Base-by-base conservation (phyloP, 2,888 invertebrate genomes). In the Melanostoma scalare region DNA sequence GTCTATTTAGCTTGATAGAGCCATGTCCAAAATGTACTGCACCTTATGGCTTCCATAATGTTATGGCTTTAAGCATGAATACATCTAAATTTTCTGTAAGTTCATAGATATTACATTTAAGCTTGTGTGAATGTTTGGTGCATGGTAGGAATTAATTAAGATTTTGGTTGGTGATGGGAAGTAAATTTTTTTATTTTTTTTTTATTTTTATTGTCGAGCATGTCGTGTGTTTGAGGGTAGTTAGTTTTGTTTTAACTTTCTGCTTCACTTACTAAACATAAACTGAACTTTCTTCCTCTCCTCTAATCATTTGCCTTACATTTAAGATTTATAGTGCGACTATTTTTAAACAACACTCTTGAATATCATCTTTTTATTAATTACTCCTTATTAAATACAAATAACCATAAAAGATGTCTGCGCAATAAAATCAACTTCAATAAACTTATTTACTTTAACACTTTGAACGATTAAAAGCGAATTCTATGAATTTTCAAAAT, bases 1-100 rank as follows among this genome's bases (percentile, higher is more conserved):
- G 79, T 87, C 86, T 63, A 85, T 87, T 85, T 89, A 96, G 95
- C 92, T 93, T 96, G 90, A 90, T 91, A 87, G 93, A 94, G 89
- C 96, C 96, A 85, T 96, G 95, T 88, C 89, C 92, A 63, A 94
- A 94, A 84, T 99, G 99, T 93, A 98, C 96, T 85, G 96, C 97
- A 86, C 98, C 99, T 33, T 99, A 99, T 92, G 98, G 99, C 88
- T 99, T 95, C 93, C 95, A 95, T 90, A 97, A 99, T 92, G 96
- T 97, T 91, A 97, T 99, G 96, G 94, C 94, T 87, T 94, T 99
- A 86, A 97, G 96, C 89, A 94, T 93, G 88, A 95, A 98, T 90
- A 96, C 98, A 9, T 91, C 92, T 89, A 92, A 92, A 90, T 99
- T 99, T 92, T 95, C 96, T 91, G 97, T 97, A 94, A 95, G 96